phyloP scores from a whole-genome alignment of 2,113 vertebrate genomes.

The Smithornis capensis region DNA sequence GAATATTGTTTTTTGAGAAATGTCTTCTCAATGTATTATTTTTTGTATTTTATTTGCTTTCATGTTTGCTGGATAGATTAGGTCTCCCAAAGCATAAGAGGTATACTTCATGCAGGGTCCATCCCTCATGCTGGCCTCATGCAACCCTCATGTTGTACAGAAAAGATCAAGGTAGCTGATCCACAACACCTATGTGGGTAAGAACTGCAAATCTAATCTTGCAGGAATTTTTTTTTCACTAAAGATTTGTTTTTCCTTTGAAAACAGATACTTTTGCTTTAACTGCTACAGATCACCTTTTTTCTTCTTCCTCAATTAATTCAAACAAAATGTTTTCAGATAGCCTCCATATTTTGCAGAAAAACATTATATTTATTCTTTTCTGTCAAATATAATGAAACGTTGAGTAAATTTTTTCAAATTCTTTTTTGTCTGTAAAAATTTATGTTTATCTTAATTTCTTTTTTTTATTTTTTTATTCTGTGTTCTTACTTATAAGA shows the following conservation, averaged over 20 bases:
- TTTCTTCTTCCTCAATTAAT: not conserved
- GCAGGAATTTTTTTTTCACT: not conserved
- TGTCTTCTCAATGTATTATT: not conserved
- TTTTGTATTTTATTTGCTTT: not conserved
- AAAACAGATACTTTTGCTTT: not conserved
- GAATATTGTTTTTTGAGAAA: not conserved
- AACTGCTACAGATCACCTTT: not conserved
- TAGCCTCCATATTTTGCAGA: not conserved
- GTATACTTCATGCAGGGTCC: not conserved
- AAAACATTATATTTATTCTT: rapidly evolving
- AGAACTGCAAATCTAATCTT: not conserved
- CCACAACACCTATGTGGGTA: not conserved
- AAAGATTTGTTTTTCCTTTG: not conserved
- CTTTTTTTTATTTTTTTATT: not conserved
- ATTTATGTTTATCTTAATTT: not conserved
- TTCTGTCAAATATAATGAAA: not conserved
- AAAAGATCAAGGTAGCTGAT: not conserved
- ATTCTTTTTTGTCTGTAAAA: not conserved
- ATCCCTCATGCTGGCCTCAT: not conserved
- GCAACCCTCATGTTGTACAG: not conserved
- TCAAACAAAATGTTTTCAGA: not conserved
- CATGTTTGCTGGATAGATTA: not conserved
- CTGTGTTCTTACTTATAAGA: not conserved
- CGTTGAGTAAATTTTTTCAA: not conserved
- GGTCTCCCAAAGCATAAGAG: not conserved